Percentiles rank a stretch among this genome's conserved stretches.
phyloP scores from a whole-genome alignment of 2,888 invertebrate species.

The Microdon myrmicae region DNA sequence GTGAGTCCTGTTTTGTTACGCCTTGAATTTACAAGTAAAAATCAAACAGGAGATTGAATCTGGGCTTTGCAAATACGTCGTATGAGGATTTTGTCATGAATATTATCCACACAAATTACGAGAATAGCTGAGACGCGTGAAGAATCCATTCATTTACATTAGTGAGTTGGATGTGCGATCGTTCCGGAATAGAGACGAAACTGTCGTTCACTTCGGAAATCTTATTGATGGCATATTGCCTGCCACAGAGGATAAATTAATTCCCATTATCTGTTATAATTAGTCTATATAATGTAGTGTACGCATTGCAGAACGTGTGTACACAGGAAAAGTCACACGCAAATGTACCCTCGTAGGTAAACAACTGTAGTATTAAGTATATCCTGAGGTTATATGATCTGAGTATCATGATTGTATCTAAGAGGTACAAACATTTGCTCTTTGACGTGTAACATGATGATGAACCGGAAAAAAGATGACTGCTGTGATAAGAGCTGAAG shows the following conservation, averaged over 20 bases:
- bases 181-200: constrained; percentile 17
- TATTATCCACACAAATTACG: too few species aligned
- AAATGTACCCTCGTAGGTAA: too few species aligned
- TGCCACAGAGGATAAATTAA: constrained; percentile 37
- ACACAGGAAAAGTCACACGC: background rate
- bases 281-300: constrained; percentile 27
- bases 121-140: background rate
- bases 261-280: constrained; percentile 39
- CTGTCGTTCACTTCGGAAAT: constrained; percentile 15
- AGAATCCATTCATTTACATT: constrained; percentile 3
- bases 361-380: too few species aligned
- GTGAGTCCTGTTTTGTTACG: too few species aligned
- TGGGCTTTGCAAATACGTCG: constrained; percentile 10
- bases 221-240: constrained; percentile 27
- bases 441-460: constrained; percentile 6
- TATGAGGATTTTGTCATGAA: too few species aligned
- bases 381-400: constrained; percentile 7
- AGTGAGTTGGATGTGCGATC: constrained; percentile 16
- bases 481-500: too few species aligned
- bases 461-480: background rate
- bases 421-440: constrained; percentile 13
- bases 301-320: constrained; percentile 1
- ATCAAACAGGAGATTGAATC: constrained; percentile 19
- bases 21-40: too few species aligned
- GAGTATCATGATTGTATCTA: constrained; percentile 2